Base-by-base conservation (phyloP, 35 echinoderm and acorn worm species). In the Ophioderma brevispina region DNA sequence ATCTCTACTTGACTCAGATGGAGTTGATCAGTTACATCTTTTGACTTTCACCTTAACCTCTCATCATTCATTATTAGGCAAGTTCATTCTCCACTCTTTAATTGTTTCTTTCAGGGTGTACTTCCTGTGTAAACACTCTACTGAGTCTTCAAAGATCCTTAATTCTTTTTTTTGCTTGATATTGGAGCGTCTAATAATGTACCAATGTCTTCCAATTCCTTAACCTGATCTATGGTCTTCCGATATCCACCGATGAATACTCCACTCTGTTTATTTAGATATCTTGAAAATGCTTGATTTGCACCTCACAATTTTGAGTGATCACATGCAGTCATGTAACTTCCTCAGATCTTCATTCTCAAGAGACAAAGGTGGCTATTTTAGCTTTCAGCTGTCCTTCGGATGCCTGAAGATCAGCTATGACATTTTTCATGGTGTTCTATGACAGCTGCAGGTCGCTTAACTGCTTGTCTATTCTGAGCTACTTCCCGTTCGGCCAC, bases 401-500 rank as follows among this genome's bases (percentile, higher is more conserved):
- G 15, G 78, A 37, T 36, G 33, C 17, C 34, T 80, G 34, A 13
- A 80, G 13, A 15, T 80, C 78, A 4, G 33, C 34, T 23, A 80
- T 80, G 3, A 80, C 33, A 36, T 1, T 37, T 21, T 35, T 40
- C 33, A 90, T 76, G 0, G 19, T 37, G 35, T 78, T 90, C 34
- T 78, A 35, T 41, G 80, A 35, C 21, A 46, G 6, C 33, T 84
- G 79, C 36, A 87, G 36, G 32, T 87, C 85, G 77, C 39, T 33
- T 14, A 79, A 59, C 76, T 88, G 75, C 13, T 46, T 81, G 36
- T 52, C 78, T 10, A 15, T n/a, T 80, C 76, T 19, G 46, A 13
- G 46, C 78, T 80, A 89, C 46, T 81, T 37, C 79, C 59, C 14
- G 79, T 89, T 89, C 76, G 34, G 37, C 78, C 37, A 89, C 37